Evolutionary conservation across 2,888 invertebrate species (phyloP).

Genomic region (Euplexia lucipara): DNA sequence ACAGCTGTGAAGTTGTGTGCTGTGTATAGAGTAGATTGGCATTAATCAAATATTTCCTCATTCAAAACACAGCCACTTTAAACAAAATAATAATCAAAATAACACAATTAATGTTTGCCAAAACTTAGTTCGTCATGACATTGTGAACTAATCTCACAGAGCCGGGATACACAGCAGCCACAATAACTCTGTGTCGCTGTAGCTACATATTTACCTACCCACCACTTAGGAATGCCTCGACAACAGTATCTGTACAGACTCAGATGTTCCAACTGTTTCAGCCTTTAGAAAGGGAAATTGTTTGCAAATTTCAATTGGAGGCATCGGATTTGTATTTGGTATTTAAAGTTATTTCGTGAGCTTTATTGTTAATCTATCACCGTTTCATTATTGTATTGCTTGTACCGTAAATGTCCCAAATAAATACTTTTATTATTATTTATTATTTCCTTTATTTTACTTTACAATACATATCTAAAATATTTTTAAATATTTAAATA

Average conservation of each 20-base stretch:
- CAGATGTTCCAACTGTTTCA: slow-evolving; percentile 46
- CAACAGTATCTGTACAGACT: slow-evolving; percentile 50
- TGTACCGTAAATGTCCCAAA: no score
- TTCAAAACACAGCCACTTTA: neutral
- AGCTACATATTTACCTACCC: slow-evolving; percentile 52
- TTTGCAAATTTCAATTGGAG: slow-evolving; percentile 43
- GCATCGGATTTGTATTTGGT: slow-evolving; percentile 23
- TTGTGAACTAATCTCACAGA: slow-evolving; percentile 60
- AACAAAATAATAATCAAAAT: slow-evolving; percentile 52
- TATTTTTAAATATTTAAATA: no score
- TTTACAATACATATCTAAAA: no score
- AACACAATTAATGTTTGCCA: slow-evolving; percentile 48
- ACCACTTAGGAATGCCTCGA: slow-evolving; percentile 45
- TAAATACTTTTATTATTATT: no score
- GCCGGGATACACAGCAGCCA: slow-evolving; percentile 45
- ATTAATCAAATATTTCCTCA: neutral
- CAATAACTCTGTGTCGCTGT: slow-evolving; percentile 45
- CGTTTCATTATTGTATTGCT: no score
- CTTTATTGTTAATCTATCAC: neutral
- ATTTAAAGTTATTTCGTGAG: slow-evolving; percentile 8
- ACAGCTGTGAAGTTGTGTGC: no score
- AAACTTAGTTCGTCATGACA: slow-evolving; percentile 63
- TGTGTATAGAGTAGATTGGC: no score
- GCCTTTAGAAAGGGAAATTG: slow-evolving; percentile 47
- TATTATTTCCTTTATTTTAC: no score